phyloP scores from a whole-genome alignment of 2,888 invertebrate species.

The Automeris io region DNA sequence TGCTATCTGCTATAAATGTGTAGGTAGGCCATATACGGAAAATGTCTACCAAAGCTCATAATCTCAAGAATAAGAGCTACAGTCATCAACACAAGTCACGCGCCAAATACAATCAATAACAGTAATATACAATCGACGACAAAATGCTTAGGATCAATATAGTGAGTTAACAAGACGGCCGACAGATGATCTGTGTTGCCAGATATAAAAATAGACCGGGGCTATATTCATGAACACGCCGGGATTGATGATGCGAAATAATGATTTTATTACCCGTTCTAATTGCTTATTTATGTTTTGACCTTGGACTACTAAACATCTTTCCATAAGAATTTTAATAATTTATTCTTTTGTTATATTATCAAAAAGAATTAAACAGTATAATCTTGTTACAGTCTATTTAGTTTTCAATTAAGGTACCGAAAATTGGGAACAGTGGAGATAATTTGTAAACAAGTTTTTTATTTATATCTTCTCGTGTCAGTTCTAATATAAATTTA shows the following conservation, averaged over 20 bases:
- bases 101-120: conserved; percentile 70
- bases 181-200: conserved; percentile 39
- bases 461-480: no score
- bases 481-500: no score
- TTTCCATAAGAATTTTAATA: conserved; percentile 1
- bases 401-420: no score
- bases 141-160: conserved; percentile 69
- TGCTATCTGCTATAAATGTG: no score
- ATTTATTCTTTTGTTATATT: not conserved
- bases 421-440: no score
- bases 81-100: conserved; percentile 71
- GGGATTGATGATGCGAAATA: conserved; percentile 8
- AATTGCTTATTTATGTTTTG: conserved; percentile 4
- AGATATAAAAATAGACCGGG: conserved; percentile 13
- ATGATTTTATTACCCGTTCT: conserved; percentile 7
- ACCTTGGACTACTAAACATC: conserved; percentile 8
- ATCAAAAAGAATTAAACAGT: not conserved
- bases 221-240: conserved; percentile 3
- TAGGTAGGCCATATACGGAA: not conserved
- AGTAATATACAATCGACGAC: conserved; percentile 70
- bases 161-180: conserved; percentile 62
- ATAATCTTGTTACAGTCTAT: no score
- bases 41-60: conserved; percentile 5
- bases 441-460: no score
- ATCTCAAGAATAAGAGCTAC: conserved; percentile 32